Base-by-base conservation (phyloP, 2,113 vertebrate genomes). In the Campylomormyrus tamandua region DNA sequence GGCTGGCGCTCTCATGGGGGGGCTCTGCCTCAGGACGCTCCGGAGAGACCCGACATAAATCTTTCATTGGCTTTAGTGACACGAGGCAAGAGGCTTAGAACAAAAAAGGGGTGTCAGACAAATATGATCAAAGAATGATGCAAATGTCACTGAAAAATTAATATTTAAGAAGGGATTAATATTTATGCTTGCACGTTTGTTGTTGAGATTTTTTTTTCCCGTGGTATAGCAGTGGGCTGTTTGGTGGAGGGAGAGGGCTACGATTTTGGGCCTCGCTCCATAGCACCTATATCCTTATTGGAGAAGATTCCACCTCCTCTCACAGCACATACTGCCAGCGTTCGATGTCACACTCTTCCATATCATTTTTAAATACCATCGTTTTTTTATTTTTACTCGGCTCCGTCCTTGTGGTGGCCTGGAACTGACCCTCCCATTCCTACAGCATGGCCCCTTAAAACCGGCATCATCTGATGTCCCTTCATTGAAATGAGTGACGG, bases 141-240 rank as follows among this genome's bases (percentile, higher is more conserved):
- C 90, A 91, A 93, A 92, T 92, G 89, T 93, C 89, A 92, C 90
- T 88, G 66, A 39, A 70, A 92, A 93, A 93, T 93, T 86, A 91
- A 93, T 93, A 92, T 93, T 93, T 92, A 92, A 92, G 62, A 89
- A 87, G 85, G 77, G 90, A 92, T 93, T 91, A 83, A 92, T 93
- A 93, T 93, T 93, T 92, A 93, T 93, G 88, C 85, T 31, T 31
- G 90, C 90, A 91, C 89, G 74, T 90, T 90, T 92, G 89, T 92
- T 92, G 90, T 91, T 89, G 77, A 46, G 49, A 50, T 80, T 13
- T 87, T 87, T 91, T 90, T 31, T 53, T 19, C 46, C 89, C 42
- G 52, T 62, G 80, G n/a, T 77, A 89, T 89, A 87, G n/a, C 31
- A 74, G 83, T 27, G 84, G 90, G 85, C 90, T 90, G 70, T 90